Evolutionary conservation across 2,113 vertebrate genomes (phyloP), one percentile per base, ranked within the genome.

Genomic region (Oenanthe melanoleuca): DNA sequence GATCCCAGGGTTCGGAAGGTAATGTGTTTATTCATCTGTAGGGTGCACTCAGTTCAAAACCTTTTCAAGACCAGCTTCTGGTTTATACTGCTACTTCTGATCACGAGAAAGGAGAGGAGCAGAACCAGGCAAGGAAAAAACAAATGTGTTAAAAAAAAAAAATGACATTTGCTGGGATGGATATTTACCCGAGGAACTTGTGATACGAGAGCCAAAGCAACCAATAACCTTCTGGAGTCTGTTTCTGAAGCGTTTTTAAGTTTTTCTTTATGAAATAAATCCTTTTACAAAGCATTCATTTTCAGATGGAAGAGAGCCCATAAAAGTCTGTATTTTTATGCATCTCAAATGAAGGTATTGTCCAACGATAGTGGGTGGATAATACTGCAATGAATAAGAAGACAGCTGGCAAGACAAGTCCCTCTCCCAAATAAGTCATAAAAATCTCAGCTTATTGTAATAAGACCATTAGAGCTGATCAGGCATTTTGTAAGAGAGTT

Each of bases 11-110:
- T 98, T 97, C 98, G 97, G 97, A 99, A 98, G 98, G 98, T 98
- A 98, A 99, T 98, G 97, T 99, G 98, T 98, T 99, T 98, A 98
- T 97, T 98, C 97, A 98, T 98, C 97, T 98, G 97, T 98, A 98
- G 98, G 98, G 97, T 96, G 96, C 97, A 98, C 97, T 98, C 96
- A 72, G 91, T 96, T 98, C 96, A 97, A 95, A 96, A 97, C 80
- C 90, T 96, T 95, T 86, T 64, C 3, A 10, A 90, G 94, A 94
- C 67, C 90, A 80, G 89, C 79, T 75, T 42, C 93, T 28, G 79
- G 75, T 87, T 93, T 81, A 77, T 78, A 60, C 38, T 85, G 73
- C 89, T 89, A 82, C 91, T 92, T 85, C 93, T 95, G 93, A 88
- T 92, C 86, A 85, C 0, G 6, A 93, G 88, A 94, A 92, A 94